Evolutionary conservation across 2,888 invertebrate species (phyloP).

Genomic region (Thumatha senex): DNA sequence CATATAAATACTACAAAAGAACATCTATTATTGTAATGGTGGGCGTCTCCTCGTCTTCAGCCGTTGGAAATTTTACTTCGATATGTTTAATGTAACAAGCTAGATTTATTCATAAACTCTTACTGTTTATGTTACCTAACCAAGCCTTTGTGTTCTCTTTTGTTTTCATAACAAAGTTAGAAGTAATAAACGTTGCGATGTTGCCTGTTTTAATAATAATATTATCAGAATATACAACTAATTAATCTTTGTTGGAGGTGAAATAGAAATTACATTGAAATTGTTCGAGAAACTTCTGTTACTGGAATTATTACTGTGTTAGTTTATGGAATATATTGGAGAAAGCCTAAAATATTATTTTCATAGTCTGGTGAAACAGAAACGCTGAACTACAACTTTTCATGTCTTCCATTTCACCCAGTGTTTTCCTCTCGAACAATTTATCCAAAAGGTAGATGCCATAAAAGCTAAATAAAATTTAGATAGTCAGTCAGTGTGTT

Average conservation of each 20-base stretch:
- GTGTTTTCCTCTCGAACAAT: no score
- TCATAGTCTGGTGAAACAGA: neutral
- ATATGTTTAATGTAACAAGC: neutral
- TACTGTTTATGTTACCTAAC: conserved; percentile 9
- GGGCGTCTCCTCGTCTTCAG: neutral
- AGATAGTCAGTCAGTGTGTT: no score
- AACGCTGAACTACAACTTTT: no score
- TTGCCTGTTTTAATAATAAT: conserved; percentile 8
- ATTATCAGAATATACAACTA: conserved; percentile 3
- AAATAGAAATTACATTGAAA: conserved; percentile 3
- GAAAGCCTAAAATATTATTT: neutral
- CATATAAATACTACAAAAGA: no score
- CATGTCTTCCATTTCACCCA: no score
- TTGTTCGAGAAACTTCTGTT: conserved; percentile 4
- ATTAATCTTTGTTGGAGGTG: conserved; percentile 1
- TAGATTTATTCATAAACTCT: conserved; percentile 7
- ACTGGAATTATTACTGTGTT: neutral
- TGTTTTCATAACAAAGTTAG: conserved; percentile 14
- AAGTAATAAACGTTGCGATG: conserved; percentile 10
- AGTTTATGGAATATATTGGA: neutral
- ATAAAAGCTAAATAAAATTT: no score
- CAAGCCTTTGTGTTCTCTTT: neutral
- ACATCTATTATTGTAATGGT: no score
- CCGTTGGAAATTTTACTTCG: no score
- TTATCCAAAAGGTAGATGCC: no score